A percentile compares a stretch with the other conserved stretches of the same genome.
phyloP scores from a whole-genome alignment of 1,140 invertebrate species.

The Drosophila virilis region DNA sequence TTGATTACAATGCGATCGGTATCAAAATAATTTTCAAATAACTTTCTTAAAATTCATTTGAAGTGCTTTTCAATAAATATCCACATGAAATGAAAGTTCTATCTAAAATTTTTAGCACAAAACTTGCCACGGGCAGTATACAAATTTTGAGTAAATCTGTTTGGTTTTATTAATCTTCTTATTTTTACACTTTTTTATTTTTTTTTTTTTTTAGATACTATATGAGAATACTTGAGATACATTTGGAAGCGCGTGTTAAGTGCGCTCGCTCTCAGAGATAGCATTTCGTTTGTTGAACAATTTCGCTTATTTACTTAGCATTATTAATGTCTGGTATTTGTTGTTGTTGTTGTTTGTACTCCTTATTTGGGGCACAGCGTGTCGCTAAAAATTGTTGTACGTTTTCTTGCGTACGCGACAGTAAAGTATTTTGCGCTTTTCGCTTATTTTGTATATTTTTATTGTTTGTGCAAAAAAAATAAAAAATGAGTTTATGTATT shows the following conservation, averaged over 20 bases:
- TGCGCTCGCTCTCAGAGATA: conserved; percentile 21
- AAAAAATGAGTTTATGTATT: conserved; percentile 44
- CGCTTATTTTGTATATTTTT: conserved; percentile 40
- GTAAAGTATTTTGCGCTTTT: conserved; percentile 41
- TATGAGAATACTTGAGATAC: conserved; percentile 14
- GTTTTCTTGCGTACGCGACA: conserved; percentile 44
- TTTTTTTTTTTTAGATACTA: not conserved
- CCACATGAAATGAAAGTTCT: too few species aligned
- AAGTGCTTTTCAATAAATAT: too few species aligned
- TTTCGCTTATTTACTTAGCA: conserved; percentile 42
- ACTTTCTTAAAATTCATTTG: too few species aligned
- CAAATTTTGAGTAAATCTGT: not conserved
- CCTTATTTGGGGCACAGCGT: conserved; percentile 36
- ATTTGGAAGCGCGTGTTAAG: conserved; percentile 13
- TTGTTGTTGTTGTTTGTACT: conserved; percentile 14
- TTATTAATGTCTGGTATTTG: conserved; percentile 28
- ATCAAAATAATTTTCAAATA: too few species aligned
- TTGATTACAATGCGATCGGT: too few species aligned
- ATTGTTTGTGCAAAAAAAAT: conserved; percentile 49
- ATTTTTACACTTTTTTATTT: not conserved
- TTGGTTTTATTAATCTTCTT: not conserved
- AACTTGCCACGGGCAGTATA: too few species aligned
- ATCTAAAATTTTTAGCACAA: too few species aligned
- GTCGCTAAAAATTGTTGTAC: conserved; percentile 25
- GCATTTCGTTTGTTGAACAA: conserved; percentile 24